Percentiles rank a stretch among this genome's conserved stretches.
Evolutionary conservation across 2,113 vertebrate genomes (phyloP).

Genomic region (Numida meleagris): DNA sequence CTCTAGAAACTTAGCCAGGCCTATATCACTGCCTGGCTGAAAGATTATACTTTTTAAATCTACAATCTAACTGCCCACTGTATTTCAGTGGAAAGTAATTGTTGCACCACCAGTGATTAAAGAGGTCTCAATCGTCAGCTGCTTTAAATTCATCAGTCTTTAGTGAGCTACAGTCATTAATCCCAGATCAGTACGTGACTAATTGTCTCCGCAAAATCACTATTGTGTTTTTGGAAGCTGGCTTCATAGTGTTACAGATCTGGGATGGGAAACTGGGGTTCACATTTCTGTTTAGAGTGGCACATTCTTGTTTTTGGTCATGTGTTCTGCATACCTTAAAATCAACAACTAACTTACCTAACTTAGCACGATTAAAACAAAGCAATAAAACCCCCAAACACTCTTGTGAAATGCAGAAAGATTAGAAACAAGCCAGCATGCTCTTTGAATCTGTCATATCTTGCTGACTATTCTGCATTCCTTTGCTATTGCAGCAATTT

Average conservation of each 20-base stretch:
- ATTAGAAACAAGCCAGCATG: background rate
- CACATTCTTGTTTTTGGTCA: background rate
- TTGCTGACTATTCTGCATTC: constrained; percentile 32
- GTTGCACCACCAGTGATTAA: background rate
- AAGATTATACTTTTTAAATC: background rate
- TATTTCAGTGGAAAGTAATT: background rate
- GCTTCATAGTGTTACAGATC: background rate
- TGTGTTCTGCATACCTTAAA: background rate
- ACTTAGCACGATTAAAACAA: background rate
- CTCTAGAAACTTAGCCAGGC: background rate
- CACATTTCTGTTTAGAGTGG: constrained; percentile 5
- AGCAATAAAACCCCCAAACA: background rate
- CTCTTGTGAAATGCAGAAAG: background rate
- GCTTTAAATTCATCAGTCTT: background rate
- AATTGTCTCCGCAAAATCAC: background rate
- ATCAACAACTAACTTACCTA: constrained; percentile 10
- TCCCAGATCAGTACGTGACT: background rate
- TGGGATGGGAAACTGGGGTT: background rate
- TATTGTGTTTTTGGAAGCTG: background rate
- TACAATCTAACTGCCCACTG: background rate
- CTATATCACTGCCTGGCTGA: background rate
- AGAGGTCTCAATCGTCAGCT: background rate
- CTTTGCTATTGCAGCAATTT: background rate
- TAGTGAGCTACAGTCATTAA: background rate
- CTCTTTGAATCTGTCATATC: background rate